Base-by-base conservation (phyloP, 2,797 vertebrate genomes). In the Sphenodon punctatus region DNA sequence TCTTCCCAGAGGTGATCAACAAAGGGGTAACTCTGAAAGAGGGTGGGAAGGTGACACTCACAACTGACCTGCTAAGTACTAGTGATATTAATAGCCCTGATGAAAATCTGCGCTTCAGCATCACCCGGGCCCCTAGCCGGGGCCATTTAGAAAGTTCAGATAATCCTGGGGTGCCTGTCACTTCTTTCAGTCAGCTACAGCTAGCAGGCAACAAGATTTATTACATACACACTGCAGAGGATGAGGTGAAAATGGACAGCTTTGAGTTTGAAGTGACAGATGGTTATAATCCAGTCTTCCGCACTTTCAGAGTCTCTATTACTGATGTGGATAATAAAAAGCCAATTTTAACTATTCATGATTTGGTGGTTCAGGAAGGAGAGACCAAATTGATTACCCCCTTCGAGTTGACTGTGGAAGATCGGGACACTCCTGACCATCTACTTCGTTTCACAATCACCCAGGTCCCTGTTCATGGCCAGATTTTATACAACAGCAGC, bases 211-310 rank as follows among this genome's bases (percentile, higher is more conserved):
- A 97, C 93, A 98, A 98, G 92, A 93, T 98, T 84, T 97, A 97
- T 89, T 98, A 97, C 79, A 96, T 98, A 78, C 96, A 96, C 70
- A 97, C 96, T 34, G 96, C 97, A 12, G 95, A 97, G 25, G 96
- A 97, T 82, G 96, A 98, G 86, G 93, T 97, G 85, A 97, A 98
- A 91, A 97, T 96, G 95, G 97, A 98, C 86, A 97, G 96, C 78
- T 98, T 98, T 93, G 97, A 98, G 90, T 97, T 98, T 91, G 97
- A 97, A 88, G 97, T 97, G 72, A 98, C 97, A 49, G 96, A 97
- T 60, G 97, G 96, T 38, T 97, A 96, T 92, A 97, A 97, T 80
- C 96, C 96, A 4, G 93, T 97, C 20, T 97, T 97, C 82, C 92
- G 93, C 45, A 97, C 96, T 25, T 98, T 98, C 88, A 95, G 96